phyloP scores from a whole-genome alignment of 2,888 invertebrate species.

The Blastobasis lacticolella region DNA sequence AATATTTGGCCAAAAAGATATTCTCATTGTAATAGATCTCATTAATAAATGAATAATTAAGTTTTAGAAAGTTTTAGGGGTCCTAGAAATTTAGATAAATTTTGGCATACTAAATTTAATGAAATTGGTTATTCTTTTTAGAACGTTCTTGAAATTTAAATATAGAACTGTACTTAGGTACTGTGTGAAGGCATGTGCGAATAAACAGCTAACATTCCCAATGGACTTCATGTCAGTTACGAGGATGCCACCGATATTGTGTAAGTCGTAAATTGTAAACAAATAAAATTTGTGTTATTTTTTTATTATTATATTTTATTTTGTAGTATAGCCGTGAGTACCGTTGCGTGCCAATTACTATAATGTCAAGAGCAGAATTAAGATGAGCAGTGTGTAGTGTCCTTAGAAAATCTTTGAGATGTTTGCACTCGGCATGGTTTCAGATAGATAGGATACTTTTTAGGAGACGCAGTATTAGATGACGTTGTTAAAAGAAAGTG shows the following conservation, averaged over 20 bases:
- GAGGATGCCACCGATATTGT: constrained; percentile 43
- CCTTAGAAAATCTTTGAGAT: constrained; percentile 51
- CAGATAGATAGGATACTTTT: too few species aligned
- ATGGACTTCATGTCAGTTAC: constrained; percentile 33
- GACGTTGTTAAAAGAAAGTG: too few species aligned
- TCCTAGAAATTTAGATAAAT: too few species aligned
- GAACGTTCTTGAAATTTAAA: constrained; percentile 13
- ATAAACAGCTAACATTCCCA: constrained; percentile 46
- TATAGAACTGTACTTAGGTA: constrained; percentile 18
- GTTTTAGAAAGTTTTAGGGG: constrained; percentile 32
- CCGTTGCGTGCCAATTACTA: constrained; percentile 41
- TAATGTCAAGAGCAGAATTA: constrained; percentile 26
- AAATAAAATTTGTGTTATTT: constrained; percentile 7
- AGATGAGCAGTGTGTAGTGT: constrained; percentile 40
- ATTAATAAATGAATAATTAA: constrained; percentile 33
- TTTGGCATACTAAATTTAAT: background rate
- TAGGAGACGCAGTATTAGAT: too few species aligned
- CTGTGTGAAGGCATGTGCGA: constrained; percentile 12
- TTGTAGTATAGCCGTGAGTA: constrained; percentile 35
- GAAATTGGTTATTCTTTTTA: constrained; percentile 7
- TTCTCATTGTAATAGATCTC: constrained; percentile 42
- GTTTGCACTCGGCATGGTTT: constrained; percentile 34
- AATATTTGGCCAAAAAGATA: constrained; percentile 8
- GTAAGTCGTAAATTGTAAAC: constrained; percentile 25
- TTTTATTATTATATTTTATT: constrained; percentile 3